These are phyloP conservation scores for Calidris pugnax DNA, from an alignment of 2,113 vertebrate species.

Conservation along the genomic window DNA sequence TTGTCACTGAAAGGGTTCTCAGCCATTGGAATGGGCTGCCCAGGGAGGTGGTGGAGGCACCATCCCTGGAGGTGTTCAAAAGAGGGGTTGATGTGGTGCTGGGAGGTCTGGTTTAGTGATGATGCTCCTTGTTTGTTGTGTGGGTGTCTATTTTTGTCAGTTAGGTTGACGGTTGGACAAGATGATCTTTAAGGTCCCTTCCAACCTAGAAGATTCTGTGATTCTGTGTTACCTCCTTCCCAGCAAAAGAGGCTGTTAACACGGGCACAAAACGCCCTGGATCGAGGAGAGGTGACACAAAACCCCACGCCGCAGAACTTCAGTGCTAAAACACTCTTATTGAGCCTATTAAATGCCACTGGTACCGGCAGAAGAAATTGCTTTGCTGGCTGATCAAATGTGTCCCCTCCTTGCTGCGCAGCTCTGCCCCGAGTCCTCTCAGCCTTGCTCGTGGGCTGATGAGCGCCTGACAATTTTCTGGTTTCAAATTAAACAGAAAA, in stretches of 20 bases:
- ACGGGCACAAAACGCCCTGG: fast-evolving
- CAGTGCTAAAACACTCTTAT: neutral
- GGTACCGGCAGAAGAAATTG: neutral
- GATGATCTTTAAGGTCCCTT: too few species aligned
- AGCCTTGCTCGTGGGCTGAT: conserved; percentile 52
- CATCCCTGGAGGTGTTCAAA: too few species aligned
- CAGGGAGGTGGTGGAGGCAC: too few species aligned
- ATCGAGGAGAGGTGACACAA: neutral
- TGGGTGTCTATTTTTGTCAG: too few species aligned
- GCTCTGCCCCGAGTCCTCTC: conserved; percentile 34
- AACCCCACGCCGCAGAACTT: fast-evolving
- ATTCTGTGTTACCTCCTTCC: neutral
- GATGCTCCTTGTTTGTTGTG: too few species aligned
- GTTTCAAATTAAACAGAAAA: conserved; percentile 91
- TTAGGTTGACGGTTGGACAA: too few species aligned
- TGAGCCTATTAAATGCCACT: neutral
- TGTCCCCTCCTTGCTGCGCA: conserved; percentile 14
- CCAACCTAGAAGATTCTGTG: too few species aligned
- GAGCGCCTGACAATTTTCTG: conserved; percentile 88
- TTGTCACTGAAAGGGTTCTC: too few species aligned
- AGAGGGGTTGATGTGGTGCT: too few species aligned
- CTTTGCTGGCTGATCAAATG: neutral
- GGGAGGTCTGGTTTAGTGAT: too few species aligned
- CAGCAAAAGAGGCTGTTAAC: neutral
- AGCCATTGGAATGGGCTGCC: too few species aligned